Evolutionary conservation across 37 sponge, comb jelly and placozoan species (phyloP).

Genomic region (Agelas oroides): DNA sequence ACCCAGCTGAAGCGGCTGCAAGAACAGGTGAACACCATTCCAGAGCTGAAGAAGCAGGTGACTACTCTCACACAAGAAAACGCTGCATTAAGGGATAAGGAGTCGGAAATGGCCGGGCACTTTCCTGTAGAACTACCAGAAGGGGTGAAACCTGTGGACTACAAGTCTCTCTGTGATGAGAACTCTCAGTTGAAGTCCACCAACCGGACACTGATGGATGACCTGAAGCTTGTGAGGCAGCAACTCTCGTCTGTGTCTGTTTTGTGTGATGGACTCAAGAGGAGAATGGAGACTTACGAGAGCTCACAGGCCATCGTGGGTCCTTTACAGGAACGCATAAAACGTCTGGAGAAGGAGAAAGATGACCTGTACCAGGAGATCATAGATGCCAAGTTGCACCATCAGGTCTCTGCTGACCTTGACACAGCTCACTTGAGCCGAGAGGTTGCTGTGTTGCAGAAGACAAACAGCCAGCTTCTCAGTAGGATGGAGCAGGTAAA

Average conservation of each 20-base stretch:
- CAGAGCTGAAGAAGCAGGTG: conserved; percentile 42
- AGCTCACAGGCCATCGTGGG: conserved; percentile 13
- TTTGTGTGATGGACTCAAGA: conserved; percentile 34
- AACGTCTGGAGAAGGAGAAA: conserved; percentile 64
- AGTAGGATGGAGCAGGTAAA: conserved; percentile 39
- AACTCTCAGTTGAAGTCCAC: conserved; percentile 21
- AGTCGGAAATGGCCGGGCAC: background rate
- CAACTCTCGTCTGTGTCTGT: conserved; percentile 10
- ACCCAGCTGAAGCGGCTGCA: conserved; percentile 67
- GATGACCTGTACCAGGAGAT: conserved; percentile 59
- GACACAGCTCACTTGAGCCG: conserved; percentile 57
- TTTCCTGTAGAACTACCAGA: conserved; percentile 30
- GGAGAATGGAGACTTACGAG: conserved; percentile 41
- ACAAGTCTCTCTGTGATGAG: conserved; percentile 25
- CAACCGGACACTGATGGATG: conserved; percentile 22
- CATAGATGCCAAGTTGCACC: conserved; percentile 40
- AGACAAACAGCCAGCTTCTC: conserved; percentile 40
- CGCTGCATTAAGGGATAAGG: background rate
- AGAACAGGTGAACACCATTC: conserved; percentile 56
- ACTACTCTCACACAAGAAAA: conserved; percentile 33
- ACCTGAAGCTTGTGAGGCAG: conserved; percentile 1
- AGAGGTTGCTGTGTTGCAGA: conserved; percentile 35
- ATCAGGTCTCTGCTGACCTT: conserved; percentile 29
- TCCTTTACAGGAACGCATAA: conserved; percentile 35
- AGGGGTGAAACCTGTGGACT: conserved; percentile 28